Percentiles rank a stretch among this genome's conserved stretches.
Conservation (phyloP, 2,797 vertebrate genomes). For the Choloepus didactylus region DNA sequence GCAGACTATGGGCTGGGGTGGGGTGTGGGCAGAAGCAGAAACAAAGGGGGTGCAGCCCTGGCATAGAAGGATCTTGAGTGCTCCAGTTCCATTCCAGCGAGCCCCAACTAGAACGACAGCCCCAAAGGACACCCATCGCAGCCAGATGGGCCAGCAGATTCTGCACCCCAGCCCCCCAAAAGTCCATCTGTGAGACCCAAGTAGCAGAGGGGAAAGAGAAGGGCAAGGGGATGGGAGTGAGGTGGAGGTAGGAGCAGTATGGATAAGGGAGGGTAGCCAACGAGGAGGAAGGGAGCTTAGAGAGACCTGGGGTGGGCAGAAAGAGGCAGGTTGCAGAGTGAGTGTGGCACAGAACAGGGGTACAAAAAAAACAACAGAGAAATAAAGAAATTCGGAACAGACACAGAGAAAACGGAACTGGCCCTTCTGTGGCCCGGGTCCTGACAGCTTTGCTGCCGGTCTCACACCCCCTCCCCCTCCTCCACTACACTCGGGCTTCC, state of each 20-base stretch:
- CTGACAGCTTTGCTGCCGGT: constrained; percentile 2
- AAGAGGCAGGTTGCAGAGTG: not conserved
- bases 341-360: not conserved
- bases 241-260: not conserved
- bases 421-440: not conserved
- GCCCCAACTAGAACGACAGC: not conserved
- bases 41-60: not conserved
- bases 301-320: not conserved
- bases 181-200: not conserved
- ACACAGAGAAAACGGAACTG: not conserved
- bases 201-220: not conserved
- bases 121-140: not conserved
- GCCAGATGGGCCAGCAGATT: not conserved
- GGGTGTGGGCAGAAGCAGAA: not conserved
- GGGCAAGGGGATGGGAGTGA: not conserved
- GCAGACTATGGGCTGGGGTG: not conserved
- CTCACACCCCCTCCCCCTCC: constrained; percentile 61
- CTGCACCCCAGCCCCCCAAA: not conserved
- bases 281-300: not conserved
- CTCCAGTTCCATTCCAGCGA: not conserved
- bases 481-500: constrained; percentile 62
- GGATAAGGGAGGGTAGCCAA: too few species aligned
- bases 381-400: not conserved
- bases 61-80: not conserved
- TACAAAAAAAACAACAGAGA: not conserved